Evolutionary conservation across 2,888 invertebrate species (phyloP).

Genomic region (Acrobasis consociella): DNA sequence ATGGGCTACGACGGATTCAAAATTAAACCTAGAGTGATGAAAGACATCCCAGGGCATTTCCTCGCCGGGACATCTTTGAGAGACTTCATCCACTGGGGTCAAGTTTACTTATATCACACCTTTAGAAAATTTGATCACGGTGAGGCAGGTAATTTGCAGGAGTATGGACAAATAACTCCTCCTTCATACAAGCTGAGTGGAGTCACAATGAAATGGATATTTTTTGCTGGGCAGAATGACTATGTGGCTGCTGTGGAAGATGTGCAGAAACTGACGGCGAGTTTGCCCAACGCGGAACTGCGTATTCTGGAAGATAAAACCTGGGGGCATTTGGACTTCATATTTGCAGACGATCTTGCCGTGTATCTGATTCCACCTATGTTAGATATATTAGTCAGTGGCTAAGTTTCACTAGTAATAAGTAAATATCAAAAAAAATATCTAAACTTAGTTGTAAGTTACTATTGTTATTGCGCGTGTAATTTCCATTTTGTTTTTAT

Average conservation of each 20-base stretch:
- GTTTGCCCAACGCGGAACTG: background rate
- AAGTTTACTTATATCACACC: background rate
- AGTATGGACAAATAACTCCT: background rate
- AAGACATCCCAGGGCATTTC: constrained; percentile 2
- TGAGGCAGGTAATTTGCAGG: background rate
- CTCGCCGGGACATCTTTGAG: background rate
- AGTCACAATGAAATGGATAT: constrained; percentile 11
- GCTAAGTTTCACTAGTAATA: background rate
- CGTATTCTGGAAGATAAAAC: background rate
- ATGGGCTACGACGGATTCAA: constrained; percentile 5
- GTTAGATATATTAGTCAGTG: background rate
- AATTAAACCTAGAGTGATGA: constrained; percentile 2
- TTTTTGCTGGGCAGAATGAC: constrained; percentile 4
- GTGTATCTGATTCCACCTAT: background rate
- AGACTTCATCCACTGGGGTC: constrained; percentile 10
- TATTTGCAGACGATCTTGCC: background rate
- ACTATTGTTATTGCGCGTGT: too few relatives aligned
- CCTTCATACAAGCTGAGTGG: background rate
- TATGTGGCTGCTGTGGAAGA: background rate
- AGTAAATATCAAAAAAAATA: too few relatives aligned
- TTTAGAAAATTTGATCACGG: background rate
- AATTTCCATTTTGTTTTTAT: too few relatives aligned
- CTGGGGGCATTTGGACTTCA: constrained; percentile 4
- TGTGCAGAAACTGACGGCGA: background rate
- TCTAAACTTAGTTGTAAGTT: too few relatives aligned